Evolutionary conservation across 2,113 vertebrate genomes (phyloP), one percentile per base, ranked within the genome.

Genomic region (Hucho hucho): DNA sequence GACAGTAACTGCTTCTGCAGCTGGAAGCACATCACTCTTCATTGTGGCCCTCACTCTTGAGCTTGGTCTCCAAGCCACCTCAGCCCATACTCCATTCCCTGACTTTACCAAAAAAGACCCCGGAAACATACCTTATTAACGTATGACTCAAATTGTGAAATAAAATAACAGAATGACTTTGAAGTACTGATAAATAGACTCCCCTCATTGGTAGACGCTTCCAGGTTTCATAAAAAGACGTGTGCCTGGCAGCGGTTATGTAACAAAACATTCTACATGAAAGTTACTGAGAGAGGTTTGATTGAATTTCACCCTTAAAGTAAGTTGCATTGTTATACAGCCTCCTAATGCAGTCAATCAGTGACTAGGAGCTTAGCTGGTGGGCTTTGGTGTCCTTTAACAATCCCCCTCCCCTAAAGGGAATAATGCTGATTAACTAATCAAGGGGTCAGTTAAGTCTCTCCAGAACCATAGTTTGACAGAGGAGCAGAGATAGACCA

Each of bases 371-470:
- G 83, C 87, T 86, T 84, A 88, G 87, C 88, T 85, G 88, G 81
- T 83, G 86, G 88, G 84, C 85, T 88, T 87, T 87, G 80, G 90
- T 85, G 82, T 88, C 85, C 75, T 88, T 89, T 89, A 89, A 84
- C 73, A 74, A 83, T 73, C 75, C 78, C 84, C 59, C 73, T 81
- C 77, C 83, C 77, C 84, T 83, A 75, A 80, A 86, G 90, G 83
- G 84, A 84, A 85, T 89, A 91, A 91, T 84, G 87, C 86, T 93
- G 93, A 92, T 93, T 92, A 93, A 90, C 86, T 88, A 83, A 91
- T 87, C 87, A 87, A 86, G 88, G 87, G 90, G 88, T 92, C 88
- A 87, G 83, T 87, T 89, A 84, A 70, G 83, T 81, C 79, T 80
- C 70, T 69, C 43, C 81, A 83, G 75, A 84, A 64, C 73, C 74